Evolutionary conservation across 2,113 vertebrate genomes (phyloP), one percentile per base, ranked within the genome.

Genomic region (Ia io): DNA sequence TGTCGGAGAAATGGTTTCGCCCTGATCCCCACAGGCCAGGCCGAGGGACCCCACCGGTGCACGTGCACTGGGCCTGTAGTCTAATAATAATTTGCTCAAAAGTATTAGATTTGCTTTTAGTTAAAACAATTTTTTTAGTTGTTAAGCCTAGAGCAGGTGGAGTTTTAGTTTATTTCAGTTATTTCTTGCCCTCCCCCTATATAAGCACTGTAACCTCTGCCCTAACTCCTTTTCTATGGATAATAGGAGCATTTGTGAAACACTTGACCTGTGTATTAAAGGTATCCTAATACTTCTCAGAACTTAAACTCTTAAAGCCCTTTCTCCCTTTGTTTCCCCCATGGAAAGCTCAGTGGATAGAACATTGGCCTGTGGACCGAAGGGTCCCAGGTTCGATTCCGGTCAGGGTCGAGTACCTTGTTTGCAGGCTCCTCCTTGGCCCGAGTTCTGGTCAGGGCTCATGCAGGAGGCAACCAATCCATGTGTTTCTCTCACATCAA

Each of bases 81-180:
- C 56, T 59, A 59, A 59, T 53, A 20, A 65, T 88, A 88, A 88
- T 97, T 88, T 56, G 23, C 22, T 47, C 18, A 73, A 16, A 91
- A 59, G 20, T 12, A 47, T 91, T 93, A 71, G 44, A 56, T 92
- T 69, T 90, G 71, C 30, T 93, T 84, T 59, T 86, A 88, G 42
- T 88, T 96, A 42, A 95, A 65, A 74, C n/a, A n/a, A n/a, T 70
- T 84, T 70, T 56, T 59, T 59, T 65, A 44, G 13, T 77, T 74
- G 40, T 49, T 76, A 78, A 47, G 11, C 37, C 9, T 84, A 89
- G 18, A 94, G 17, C 47, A 47, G 28, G 25, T 89, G 32, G 70
- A 78, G 51, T 56, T 71, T 53, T 87, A 35, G 14, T 82, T 92
- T 82, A 86, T 74, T 93, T 70, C 4, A 4, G 5, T 85, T 88